Evolutionary conservation across 2,888 invertebrate genomes (phyloP), one percentile per base, ranked within the genome.

Genomic region (Drosophila putrida): DNA sequence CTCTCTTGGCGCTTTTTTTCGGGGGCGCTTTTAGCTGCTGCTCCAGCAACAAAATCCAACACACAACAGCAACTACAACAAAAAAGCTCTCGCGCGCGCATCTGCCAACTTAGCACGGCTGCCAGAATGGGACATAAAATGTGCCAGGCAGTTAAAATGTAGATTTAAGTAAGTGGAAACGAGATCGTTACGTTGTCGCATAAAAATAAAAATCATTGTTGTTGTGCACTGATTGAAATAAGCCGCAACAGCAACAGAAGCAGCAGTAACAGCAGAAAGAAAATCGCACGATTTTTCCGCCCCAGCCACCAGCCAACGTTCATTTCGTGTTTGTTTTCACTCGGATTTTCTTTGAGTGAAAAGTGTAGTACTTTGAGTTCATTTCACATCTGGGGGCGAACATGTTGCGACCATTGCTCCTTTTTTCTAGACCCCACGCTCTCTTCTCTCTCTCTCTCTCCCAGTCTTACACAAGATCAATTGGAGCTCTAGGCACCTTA

Each of bases 131-230:
- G 92, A 93, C 91, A 92, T 92, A 91, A 91, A 92, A 91, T 91
- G 90, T 91, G 90, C 90, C 91, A 82, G 90, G 86, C 90, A 88
- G 85, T 91, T 90, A 92, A 91, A 92, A 92, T 89, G 91, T 90
- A 91, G 91, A 92, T 92, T 92, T 92, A 93, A 92, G 92, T 92
- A 91, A 92, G 92, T 92, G 92, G 93, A 92, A 92, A 92, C 92
- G 92, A 92, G 92, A 92, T 92, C 92, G 92, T 92, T 91, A 92
- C 91, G 91, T 91, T 88, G 83, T 88, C 91, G 90, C 90, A 92
- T 92, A 90, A 91, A 91, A 92, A 92, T 91, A 91, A 91, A 92
- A 92, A 92, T 90, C 91, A 90, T 91, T 90, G 90, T 90, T 87
- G 87, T 85, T 89, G 77, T 75, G 91, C 91, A 90, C 88, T 92